Evolutionary conservation across 30 jellyfish, hydroid and myxozoan genomes (phyloP), one percentile per base, ranked within the genome.

Genomic region (Cassiopea xamachana): DNA sequence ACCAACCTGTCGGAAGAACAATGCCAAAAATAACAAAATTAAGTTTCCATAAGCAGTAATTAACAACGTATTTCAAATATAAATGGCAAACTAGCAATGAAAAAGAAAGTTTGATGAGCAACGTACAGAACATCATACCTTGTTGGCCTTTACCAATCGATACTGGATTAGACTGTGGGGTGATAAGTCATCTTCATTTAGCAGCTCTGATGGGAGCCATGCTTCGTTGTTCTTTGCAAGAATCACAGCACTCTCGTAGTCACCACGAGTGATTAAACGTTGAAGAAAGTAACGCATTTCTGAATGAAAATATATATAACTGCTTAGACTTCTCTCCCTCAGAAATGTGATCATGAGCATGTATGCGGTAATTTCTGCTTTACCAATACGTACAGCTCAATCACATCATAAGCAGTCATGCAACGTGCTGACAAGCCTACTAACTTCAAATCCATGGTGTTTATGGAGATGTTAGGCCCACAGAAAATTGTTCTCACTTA

Each of bases 221-320:
- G 81, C 50, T 18, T 75, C 85, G 90, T 87, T 87, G 83, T 87
- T 46, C 70, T 87, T 87, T 1, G 94, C 83, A n/a, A 87, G 62
- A 61, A 87, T 77, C 2, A 89, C 94, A 44, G 94, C 94, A 77
- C 94, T 87, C 45, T 87, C 94, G 71, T 87, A 87, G 55, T 87
- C 94, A 68, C 94, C 94, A 27, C 94, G 94, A 10, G 94, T 18
- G 2, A 87, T 87, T 15, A 87, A 60, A 59, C 94, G 89, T 70
- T 87, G 89, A 69, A 87, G 67, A 39, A 87, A 87, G 83, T 76
- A 87, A 19, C 94, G 89, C 76, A 87, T 68, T 77, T 87, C 94
- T 87, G 67, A 13, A 75, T 50, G n/a, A 46, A 46, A 51, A 2
- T 51, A 51, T 51, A 51, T 51, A 51, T 51, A 51, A 51, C 64